These are phyloP conservation scores for Pteronura brasiliensis DNA, from an alignment of 2,113 vertebrate species.

Conservation along the genomic window DNA sequence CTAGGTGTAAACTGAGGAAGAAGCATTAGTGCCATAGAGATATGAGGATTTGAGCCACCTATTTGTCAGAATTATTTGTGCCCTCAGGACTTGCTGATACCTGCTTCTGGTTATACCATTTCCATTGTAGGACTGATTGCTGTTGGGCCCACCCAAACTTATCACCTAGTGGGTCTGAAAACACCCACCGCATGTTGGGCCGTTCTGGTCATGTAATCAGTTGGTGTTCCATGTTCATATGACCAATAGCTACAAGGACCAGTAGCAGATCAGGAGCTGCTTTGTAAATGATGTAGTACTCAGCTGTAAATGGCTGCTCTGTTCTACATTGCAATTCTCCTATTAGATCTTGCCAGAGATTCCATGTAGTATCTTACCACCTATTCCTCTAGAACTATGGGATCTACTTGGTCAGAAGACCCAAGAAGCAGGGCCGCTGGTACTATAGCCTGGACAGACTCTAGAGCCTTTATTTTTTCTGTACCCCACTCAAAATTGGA, in stretches of 20 bases:
- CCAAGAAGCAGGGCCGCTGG: neutral
- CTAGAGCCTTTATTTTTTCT: neutral
- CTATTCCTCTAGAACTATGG: neutral
- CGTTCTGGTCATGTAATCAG: neutral
- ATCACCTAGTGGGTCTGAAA: neutral
- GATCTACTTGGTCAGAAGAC: neutral
- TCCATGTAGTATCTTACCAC: neutral
- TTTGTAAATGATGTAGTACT: neutral
- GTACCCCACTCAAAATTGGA: neutral
- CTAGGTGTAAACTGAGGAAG: neutral
- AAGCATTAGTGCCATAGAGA: neutral
- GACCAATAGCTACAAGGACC: neutral
- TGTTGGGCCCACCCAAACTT: neutral
- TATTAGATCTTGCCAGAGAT: neutral
- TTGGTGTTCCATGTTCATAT: neutral
- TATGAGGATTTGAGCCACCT: neutral
- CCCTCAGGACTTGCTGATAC: neutral
- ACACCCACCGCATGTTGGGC: neutral
- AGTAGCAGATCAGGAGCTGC: neutral
- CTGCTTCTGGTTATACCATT: neutral
- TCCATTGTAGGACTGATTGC: neutral
- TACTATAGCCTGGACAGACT: neutral
- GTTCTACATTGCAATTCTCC: neutral
- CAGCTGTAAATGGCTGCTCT: neutral
- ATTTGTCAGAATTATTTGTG: neutral